These are phyloP conservation scores for Rhogogaster chlorosoma DNA, from an alignment of 2,888 invertebrate genomes.

Conservation along the genomic window DNA sequence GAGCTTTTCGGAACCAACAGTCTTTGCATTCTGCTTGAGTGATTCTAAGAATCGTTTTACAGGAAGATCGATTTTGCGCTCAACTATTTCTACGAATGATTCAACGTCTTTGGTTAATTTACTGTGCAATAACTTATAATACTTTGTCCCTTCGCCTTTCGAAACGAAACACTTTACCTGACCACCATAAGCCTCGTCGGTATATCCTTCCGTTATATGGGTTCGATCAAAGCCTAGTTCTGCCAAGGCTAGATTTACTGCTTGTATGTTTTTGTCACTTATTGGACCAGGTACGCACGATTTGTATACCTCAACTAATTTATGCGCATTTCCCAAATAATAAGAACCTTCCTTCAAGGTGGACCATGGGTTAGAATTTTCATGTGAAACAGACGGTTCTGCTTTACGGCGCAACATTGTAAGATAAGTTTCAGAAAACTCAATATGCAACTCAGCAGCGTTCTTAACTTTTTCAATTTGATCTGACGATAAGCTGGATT, in stretches of 20 bases:
- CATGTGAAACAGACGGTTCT: neutral
- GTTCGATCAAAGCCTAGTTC: slow-evolving; percentile 22
- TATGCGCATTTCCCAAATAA: neutral
- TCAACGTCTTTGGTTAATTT: slow-evolving; percentile 2
- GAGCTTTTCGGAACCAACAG: neutral
- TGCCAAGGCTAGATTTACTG: neutral
- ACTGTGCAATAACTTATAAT: slow-evolving; percentile 22
- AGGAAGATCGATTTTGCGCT: neutral
- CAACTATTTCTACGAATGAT: neutral
- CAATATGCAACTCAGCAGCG: neutral
- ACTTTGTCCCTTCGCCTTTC: neutral
- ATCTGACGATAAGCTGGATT: neutral
- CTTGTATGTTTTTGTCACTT: neutral
- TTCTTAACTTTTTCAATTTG: neutral
- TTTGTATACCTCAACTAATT: slow-evolving; percentile 16
- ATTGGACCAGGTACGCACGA: neutral
- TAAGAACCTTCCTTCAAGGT: neutral
- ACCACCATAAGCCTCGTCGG: neutral
- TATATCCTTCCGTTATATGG: slow-evolving; percentile 8
- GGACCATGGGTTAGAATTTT: neutral
- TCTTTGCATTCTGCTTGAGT: neutral
- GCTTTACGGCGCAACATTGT: neutral
- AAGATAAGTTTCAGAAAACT: neutral
- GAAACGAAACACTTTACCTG: neutral
- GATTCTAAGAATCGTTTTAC: neutral